Evolutionary conservation across 2,888 invertebrate genomes (phyloP), one percentile per base, ranked within the genome.

Genomic region (Xestoiulus laeticollis): DNA sequence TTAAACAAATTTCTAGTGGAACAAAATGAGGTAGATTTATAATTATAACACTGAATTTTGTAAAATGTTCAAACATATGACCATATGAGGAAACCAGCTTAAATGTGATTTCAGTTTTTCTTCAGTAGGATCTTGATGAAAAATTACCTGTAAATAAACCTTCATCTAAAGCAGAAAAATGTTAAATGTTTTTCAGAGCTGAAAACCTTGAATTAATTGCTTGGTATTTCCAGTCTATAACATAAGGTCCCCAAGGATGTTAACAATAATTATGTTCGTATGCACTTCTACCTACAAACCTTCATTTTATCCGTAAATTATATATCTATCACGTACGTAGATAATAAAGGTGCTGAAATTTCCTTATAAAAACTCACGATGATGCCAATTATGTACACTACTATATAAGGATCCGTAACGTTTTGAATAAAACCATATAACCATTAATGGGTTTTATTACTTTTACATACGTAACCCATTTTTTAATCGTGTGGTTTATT

Each of bases 131-230:
- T 48, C 19, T 5, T n/a, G 59, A 10, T 12, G 26, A 68, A 26
- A 68, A 68, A 68, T 26, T 5, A 26, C 22, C 68, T 26, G 68
- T 59, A 48, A 48, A 8, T 43, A 43, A 43, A 43, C 5, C 5
- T 43, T 8, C n/a, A n/a, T n/a, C n/a, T n/a, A n/a, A n/a, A n/a
- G 48, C n/a, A 53, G 53, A 16, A 4, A 68, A 68, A 68, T 68
- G n/a, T 68, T 12, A 68, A 59, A 59, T 26, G 22, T 68, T 68
- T 8, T 6, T 68, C 8, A 8, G 8, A 26, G 68, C 68, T 26
- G 6, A 68, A 68, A 19, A 68, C 68, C 68, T 68, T 68, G 68
- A 68, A 68, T 68, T 68, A 68, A 68, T 68, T 68, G 5, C 68
- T 68, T 26, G 68, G 68, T 68, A 68, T 68, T 68, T 68, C 68